These are phyloP conservation scores for Serilophus lunatus DNA, from an alignment of 2,113 vertebrate genomes.

Conservation along the genomic window DNA sequence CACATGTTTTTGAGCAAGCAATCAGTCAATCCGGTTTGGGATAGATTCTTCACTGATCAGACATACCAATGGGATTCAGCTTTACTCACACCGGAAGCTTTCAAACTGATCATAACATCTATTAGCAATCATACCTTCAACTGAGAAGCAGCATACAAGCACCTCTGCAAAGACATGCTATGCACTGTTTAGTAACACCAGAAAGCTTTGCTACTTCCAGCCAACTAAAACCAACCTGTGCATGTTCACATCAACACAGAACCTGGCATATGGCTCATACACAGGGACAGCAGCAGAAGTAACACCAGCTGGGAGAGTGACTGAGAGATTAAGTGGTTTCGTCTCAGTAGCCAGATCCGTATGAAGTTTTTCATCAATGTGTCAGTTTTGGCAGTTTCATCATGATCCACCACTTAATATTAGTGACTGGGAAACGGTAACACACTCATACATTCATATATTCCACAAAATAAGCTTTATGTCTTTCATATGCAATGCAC, in stretches of 20 bases:
- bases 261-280: neutral
- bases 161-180: neutral
- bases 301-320: neutral
- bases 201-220: neutral
- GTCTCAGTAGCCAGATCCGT: conserved; percentile 66
- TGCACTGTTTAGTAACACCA: neutral
- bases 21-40: conserved; percentile 20
- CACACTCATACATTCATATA: neutral
- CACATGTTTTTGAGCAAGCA: neutral
- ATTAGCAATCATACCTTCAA: neutral
- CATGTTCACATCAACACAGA: accelerated
- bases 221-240: neutral
- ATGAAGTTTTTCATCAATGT: conserved; percentile 19
- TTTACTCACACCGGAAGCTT: neutral
- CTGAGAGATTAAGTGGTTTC: neutral
- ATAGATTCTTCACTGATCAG: conserved; percentile 28
- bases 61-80: neutral
- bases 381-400: conserved; percentile 55
- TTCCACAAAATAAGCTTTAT: neutral
- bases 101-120: neutral
- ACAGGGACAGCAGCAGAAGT: neutral
- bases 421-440: neutral
- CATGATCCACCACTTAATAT: neutral
- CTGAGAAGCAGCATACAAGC: neutral
- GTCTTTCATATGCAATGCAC: neutral